Conservation (phyloP, 2,888 invertebrate species). For the Parnassius apollo region DNA sequence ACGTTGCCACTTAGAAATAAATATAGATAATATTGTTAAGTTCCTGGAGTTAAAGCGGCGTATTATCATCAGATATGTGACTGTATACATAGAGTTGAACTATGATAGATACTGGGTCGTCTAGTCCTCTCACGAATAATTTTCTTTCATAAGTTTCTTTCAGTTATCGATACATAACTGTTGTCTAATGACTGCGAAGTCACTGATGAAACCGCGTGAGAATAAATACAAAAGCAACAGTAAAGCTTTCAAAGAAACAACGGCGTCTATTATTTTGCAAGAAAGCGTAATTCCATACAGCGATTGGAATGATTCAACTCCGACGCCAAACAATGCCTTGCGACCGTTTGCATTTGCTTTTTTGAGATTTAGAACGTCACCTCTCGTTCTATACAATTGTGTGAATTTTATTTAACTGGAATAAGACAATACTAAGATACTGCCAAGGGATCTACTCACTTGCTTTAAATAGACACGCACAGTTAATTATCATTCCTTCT, state of each 20-base stretch:
- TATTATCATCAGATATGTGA: neutral
- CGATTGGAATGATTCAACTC: slow-evolving; percentile 6
- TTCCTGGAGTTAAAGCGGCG: neutral
- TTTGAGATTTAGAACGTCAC: slow-evolving; percentile 17
- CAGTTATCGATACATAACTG: slow-evolving; percentile 44
- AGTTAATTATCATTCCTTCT: slow-evolving; percentile 14
- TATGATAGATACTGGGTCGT: slow-evolving; percentile 10
- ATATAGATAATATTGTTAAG: slow-evolving; percentile 1
- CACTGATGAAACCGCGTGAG: slow-evolving; percentile 51
- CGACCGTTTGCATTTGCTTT: slow-evolving; percentile 18
- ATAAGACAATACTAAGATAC: slow-evolving; percentile 23
- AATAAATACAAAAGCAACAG: slow-evolving; percentile 40
- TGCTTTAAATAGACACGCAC: slow-evolving; percentile 6
- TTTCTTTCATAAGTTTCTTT: slow-evolving; percentile 14
- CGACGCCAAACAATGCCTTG: slow-evolving; percentile 15
- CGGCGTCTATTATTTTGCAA: slow-evolving; percentile 20
- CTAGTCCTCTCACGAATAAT: neutral
- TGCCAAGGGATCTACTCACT: slow-evolving; percentile 1
- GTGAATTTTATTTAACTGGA: slow-evolving; percentile 23
- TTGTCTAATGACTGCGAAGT: slow-evolving; percentile 50
- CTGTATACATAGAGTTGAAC: slow-evolving; percentile 1
- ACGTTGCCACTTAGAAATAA: slow-evolving; percentile 44
- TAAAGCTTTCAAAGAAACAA: slow-evolving; percentile 26
- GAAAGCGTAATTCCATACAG: slow-evolving; percentile 18
- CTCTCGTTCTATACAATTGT: slow-evolving; percentile 19